Evolutionary conservation across 2,888 invertebrate species (phyloP).

Genomic region (Lasioglossum calceatum): DNA sequence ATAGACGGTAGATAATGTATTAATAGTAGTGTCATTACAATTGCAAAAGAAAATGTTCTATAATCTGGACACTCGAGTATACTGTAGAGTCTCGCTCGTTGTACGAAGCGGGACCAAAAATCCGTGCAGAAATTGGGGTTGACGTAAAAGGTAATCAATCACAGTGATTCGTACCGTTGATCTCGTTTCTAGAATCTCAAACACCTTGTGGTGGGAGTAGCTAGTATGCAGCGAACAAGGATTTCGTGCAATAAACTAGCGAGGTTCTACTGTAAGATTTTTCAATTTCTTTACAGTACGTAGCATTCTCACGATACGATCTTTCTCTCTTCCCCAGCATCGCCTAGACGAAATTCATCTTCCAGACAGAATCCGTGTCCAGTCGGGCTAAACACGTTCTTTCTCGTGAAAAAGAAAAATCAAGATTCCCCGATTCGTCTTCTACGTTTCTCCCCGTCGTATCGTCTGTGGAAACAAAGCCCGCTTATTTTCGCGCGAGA

Average conservation of each 20-base stretch:
- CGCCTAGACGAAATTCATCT: not conserved
- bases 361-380: not conserved
- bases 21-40: not conserved
- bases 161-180: no score
- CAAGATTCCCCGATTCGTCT: not conserved
- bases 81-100: no score
- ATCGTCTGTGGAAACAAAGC: conserved; percentile 40
- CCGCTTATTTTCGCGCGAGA: conserved; percentile 48
- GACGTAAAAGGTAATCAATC: no score
- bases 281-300: not conserved
- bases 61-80: not conserved
- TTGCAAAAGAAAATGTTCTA: not conserved
- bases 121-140: no score
- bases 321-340: not conserved
- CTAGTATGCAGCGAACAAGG: not conserved
- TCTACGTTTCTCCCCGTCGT: not conserved
- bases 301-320: not conserved
- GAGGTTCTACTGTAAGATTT: not conserved
- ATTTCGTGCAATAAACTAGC: not conserved
- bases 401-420: not conserved
- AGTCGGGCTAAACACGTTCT: not conserved
- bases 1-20: no score
- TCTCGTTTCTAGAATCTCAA: not conserved
- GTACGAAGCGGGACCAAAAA: no score
- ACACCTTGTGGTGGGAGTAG: not conserved